Evolutionary conservation across 2,113 vertebrate species (phyloP).

Genomic region (Misgurnus mizolepis): DNA sequence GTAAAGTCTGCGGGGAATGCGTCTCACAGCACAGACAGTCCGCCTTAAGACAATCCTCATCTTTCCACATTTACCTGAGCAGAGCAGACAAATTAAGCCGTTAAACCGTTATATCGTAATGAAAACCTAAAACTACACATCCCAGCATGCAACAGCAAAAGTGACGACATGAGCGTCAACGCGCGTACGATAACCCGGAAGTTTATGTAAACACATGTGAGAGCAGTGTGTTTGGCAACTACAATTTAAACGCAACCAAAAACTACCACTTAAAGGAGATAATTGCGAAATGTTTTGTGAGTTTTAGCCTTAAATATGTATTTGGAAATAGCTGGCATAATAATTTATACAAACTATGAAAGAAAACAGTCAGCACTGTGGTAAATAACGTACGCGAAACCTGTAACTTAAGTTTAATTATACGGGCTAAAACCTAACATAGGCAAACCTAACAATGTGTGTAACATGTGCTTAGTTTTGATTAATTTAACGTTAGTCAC

Average conservation of each 20-base stretch:
- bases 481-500: too few relatives aligned
- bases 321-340: background rate
- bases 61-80: constrained; percentile 42
- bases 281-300: background rate
- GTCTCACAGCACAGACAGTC: constrained; percentile 60
- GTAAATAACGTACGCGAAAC: background rate
- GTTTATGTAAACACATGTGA: constrained; percentile 8
- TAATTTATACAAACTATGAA: background rate
- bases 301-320: background rate
- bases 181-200: constrained; percentile 1
- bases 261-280: background rate
- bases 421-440: background rate
- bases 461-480: background rate
- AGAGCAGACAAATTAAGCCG: background rate
- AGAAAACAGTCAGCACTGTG: background rate
- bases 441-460: background rate
- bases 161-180: background rate
- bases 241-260: background rate
- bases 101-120: background rate
- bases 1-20: constrained; percentile 68
- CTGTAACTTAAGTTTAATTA: background rate
- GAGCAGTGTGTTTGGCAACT: background rate
- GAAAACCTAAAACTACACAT: background rate
- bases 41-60: constrained; percentile 74
- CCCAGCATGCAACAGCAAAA: background rate